Base-by-base conservation (phyloP, 2,888 invertebrate genomes). In the Thalpophila matura region DNA sequence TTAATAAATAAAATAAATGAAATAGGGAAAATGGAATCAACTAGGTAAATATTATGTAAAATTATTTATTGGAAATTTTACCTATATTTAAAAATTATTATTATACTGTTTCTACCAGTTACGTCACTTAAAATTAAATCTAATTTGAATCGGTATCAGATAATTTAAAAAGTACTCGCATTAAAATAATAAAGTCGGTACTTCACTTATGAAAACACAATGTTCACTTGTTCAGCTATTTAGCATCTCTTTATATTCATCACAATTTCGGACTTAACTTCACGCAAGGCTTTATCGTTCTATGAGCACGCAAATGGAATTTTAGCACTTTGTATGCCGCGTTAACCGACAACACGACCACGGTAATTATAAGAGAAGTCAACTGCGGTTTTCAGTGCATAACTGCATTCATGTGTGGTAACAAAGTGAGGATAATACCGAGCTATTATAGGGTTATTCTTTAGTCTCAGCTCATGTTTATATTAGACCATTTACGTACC, bases 171-270 rank as follows among this genome's bases (percentile, higher is more conserved):
- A n/a, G n/a, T n/a, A n/a, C n/a, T n/a, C n/a, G n/a, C 10, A 29
- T 43, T 54, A 12, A 35, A 31, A 35, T 4, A 43, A 20, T 18
- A 18, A 53, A 54, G 42, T 43, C 9, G n/a, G 16, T 27, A 22
- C 42, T 22, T 35, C 20, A 31, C 4, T 6, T 16, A 18, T 18
- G 7, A 6, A 18, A 51, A 53, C 42, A 35, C 12, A 12, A 35
- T 24, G 1, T 14, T 24, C 14, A 51, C 22, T 6, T 24, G 1
- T 14, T 24, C 14, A 51, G 22, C 7, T 43, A 62, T 65, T 66
- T 43, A 45, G 2, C 10, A 20, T 12, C 29, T 1, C 43, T 67
- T n/a, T 67, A 9, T 45, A 33, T 67, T 55, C 56, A 66, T 65
- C 18, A 26, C 24, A 16, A 62, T 37, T 29, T 16, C 10, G 43